Percentiles rank a stretch among this genome's conserved stretches.
Evolutionary conservation across 2,113 vertebrate genomes (phyloP).

Genomic region (Micronycteris hirsuta): DNA sequence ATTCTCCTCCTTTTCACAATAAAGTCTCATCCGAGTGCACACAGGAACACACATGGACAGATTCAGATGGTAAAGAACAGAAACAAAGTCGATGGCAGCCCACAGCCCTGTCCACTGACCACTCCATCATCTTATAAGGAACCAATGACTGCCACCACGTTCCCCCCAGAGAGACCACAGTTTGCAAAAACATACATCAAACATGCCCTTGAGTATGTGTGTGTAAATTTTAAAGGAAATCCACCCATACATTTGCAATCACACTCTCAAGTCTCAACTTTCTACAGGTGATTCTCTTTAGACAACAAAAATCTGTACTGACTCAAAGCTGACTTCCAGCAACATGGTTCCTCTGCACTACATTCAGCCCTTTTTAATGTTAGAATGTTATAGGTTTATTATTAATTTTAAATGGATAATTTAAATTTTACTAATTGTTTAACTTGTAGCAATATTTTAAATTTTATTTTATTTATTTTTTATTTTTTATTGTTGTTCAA

Average conservation of each 20-base stretch:
- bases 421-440: no score
- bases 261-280: constrained; percentile 26
- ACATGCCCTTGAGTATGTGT: background rate
- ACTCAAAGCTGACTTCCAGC: constrained; percentile 12
- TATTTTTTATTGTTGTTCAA: no score
- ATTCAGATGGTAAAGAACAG: background rate
- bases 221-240: background rate
- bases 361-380: background rate
- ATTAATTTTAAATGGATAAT: no score
- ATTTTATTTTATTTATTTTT: no score
- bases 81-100: background rate
- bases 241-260: background rate
- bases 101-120: accelerated
- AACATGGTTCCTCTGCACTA: background rate
- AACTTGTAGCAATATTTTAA: no score
- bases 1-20: background rate
- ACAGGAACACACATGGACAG: accelerated
- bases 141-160: background rate
- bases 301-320: background rate
- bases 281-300: background rate
- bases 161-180: background rate
- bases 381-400: no score
- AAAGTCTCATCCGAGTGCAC: background rate
- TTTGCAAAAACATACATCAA: background rate
- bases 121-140: background rate